Percentiles rank a stretch among this genome's conserved stretches.
phyloP scores from a whole-genome alignment of 2,113 vertebrate genomes.

The Romanogobio albipinnatus region DNA sequence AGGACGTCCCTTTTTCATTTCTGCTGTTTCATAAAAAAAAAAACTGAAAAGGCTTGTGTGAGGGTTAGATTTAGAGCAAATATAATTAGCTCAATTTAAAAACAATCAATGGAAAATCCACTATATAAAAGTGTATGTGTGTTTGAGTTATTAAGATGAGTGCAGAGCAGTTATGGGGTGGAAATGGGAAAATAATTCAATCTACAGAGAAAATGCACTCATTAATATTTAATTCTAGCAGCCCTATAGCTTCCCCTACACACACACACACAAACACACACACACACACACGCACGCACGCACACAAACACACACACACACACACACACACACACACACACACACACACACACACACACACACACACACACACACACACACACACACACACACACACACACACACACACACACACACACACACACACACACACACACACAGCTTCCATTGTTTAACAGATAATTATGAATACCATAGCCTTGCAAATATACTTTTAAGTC shows the following conservation, averaged over 20 bases:
- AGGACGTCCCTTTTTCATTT: neutral
- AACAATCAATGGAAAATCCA: neutral
- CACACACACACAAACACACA: neutral
- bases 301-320: conserved; percentile 12
- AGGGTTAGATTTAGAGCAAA: neutral
- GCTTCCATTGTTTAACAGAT: no score
- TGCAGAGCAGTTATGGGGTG: neutral
- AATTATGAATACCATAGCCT: no score
- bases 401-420: neutral
- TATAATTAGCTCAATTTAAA: neutral
- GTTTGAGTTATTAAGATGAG: neutral
- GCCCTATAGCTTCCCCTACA: neutral
- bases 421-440: conserved; percentile 19
- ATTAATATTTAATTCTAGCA: neutral
- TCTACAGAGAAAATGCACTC: neutral
- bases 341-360: no score
- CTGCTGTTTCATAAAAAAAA: neutral
- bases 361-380: no score
- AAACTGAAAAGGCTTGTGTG: neutral
- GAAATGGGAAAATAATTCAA: conserved; percentile 17
- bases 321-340: conserved; percentile 22
- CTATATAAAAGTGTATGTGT: neutral
- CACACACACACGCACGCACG: neutral
- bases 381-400: neutral
- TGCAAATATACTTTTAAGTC: no score